These are phyloP conservation scores for Perca fluviatilis DNA, from an alignment of 2,113 vertebrate genomes.

Conservation along the genomic window DNA sequence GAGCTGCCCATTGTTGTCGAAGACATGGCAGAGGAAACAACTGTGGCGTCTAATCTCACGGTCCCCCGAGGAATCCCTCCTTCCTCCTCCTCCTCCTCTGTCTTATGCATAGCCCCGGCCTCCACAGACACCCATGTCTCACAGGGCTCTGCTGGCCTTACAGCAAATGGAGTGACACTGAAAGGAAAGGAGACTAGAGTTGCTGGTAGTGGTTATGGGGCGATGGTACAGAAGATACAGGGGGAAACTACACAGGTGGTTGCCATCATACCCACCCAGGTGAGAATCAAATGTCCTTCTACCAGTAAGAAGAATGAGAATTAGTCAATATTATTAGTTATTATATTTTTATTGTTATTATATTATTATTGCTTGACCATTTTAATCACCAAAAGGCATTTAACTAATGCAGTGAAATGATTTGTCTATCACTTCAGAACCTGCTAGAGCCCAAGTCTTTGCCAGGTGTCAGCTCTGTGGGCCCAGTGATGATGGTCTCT, in stretches of 20 bases:
- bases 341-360: no score
- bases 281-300: constrained; percentile 43
- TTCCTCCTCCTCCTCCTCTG: constrained; percentile 66
- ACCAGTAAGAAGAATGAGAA: not conserved
- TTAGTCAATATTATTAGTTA: not conserved
- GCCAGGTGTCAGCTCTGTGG: constrained; percentile 85
- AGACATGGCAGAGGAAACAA: constrained; percentile 81
- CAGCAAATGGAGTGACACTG: constrained; percentile 80
- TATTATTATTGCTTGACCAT: not conserved
- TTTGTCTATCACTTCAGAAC: constrained; percentile 81
- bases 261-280: constrained; percentile 82
- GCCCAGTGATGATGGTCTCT: constrained; percentile 92
- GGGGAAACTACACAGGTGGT: constrained; percentile 81
- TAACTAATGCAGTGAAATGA: not conserved
- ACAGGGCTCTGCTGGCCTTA: constrained; percentile 39
- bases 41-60: constrained; percentile 70
- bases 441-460: constrained; percentile 85
- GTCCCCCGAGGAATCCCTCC: constrained; percentile 80
- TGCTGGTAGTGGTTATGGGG: constrained; percentile 77
- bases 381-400: constrained; percentile 8
- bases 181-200: constrained; percentile 82
- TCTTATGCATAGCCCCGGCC: constrained; percentile 11
- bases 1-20: constrained; percentile 88
- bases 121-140: constrained; percentile 54
- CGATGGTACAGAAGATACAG: constrained; percentile 70